Conservation (phyloP, 1,140 invertebrate genomes). For the Trichonephila clavata region DNA sequence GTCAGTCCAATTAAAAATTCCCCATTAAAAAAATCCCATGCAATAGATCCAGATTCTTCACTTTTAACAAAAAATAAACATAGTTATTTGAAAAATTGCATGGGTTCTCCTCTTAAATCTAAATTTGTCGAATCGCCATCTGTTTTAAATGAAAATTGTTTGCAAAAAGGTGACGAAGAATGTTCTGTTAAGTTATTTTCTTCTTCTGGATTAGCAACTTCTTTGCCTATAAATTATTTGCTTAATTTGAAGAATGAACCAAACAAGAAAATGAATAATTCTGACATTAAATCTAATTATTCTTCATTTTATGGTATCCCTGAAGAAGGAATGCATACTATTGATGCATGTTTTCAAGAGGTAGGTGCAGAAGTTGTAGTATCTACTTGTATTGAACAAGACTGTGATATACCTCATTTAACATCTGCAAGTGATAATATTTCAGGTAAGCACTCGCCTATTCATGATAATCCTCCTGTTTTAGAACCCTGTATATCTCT, state of each 20-base stretch:
- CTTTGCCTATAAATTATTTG: conserved; percentile 9
- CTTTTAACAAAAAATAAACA: background rate
- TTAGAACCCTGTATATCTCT: conserved; percentile 40
- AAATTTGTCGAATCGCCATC: background rate
- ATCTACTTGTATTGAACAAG: conserved; percentile 51
- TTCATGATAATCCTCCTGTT: conserved; percentile 45
- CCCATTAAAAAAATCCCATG: background rate
- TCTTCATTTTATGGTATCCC: conserved; percentile 53
- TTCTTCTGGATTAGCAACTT: background rate
- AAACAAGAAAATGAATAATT: background rate
- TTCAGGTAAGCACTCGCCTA: background rate
- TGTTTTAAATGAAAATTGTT: background rate
- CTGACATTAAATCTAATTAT: background rate
- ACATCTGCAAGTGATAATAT: conserved; percentile 39
- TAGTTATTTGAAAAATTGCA: background rate
- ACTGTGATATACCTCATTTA: conserved; percentile 30
- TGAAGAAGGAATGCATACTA: conserved; percentile 58
- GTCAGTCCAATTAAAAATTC: background rate
- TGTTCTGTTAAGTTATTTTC: background rate
- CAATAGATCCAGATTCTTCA: background rate
- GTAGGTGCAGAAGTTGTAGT: conserved; percentile 64
- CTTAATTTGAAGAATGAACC: background rate
- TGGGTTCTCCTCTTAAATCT: background rate
- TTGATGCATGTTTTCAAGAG: conserved; percentile 67
- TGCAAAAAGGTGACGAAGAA: background rate